These are phyloP conservation scores for Chamaea fasciata DNA, from an alignment of 2,113 vertebrate genomes.

Conservation along the genomic window DNA sequence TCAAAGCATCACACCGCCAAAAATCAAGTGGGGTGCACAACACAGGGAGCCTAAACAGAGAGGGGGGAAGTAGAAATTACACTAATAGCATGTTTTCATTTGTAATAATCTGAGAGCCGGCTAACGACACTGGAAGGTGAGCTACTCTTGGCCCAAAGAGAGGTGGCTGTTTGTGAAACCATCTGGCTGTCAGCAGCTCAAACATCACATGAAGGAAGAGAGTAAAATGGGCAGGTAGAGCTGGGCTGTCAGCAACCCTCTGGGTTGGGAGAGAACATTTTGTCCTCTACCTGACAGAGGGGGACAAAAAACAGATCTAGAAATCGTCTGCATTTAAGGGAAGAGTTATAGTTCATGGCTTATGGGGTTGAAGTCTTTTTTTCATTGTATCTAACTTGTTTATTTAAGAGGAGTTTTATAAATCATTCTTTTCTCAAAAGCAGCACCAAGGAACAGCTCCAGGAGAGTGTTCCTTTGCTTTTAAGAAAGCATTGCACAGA, in stretches of 20 bases:
- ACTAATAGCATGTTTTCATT: background rate
- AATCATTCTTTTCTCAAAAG: background rate
- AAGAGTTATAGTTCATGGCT: background rate
- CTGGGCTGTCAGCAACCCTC: background rate
- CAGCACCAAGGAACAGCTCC: background rate
- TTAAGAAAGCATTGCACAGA: background rate
- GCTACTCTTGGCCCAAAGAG: background rate
- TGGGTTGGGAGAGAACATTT: background rate
- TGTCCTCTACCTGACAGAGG: background rate
- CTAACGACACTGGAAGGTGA: constrained; percentile 1
- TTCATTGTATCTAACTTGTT: background rate
- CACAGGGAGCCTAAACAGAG: background rate
- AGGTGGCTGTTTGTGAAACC: background rate
- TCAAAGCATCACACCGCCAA: background rate
- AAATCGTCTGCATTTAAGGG: background rate
- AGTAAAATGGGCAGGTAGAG: background rate
- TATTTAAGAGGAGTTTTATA: background rate
- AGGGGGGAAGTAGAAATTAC: background rate
- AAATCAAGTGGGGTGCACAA: background rate
- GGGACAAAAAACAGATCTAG: background rate
- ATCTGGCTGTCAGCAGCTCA: constrained; percentile 5
- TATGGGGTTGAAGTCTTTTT: background rate
- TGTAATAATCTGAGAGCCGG: background rate
- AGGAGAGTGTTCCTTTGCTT: background rate
- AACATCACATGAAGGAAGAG: background rate